Evolutionary conservation across 2,113 vertebrate genomes (phyloP).

Genomic region (Boleophthalmus pectinirostris): DNA sequence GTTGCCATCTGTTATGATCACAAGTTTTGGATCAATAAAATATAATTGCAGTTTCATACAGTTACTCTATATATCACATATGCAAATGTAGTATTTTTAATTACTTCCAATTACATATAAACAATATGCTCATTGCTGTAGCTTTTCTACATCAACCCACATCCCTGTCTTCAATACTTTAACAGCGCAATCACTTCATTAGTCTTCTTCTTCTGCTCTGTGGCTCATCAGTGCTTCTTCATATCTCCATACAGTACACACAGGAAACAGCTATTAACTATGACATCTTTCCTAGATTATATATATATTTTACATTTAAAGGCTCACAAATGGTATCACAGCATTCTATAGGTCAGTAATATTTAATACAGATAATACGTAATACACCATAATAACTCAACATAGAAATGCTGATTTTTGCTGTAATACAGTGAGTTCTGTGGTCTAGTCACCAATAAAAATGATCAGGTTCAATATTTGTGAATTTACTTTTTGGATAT

Average conservation of each 20-base stretch:
- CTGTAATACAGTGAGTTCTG: no score
- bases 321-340: no score
- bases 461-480: no score
- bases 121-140: constrained; percentile 37
- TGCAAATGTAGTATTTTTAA: constrained; percentile 19
- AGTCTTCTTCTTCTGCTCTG: constrained; percentile 59
- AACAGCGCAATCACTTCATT: constrained; percentile 71
- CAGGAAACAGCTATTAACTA: neutral
- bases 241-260: constrained; percentile 34
- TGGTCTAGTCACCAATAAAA: no score
- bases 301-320: no score
- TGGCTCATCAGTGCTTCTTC: constrained; percentile 69
- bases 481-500: no score
- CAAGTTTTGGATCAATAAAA: neutral
- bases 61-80: constrained; percentile 4
- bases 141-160: constrained; percentile 40
- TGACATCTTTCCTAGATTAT: no score
- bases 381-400: no score
- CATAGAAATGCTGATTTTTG: no score
- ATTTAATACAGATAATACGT: no score
- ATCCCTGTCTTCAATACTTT: constrained; percentile 33
- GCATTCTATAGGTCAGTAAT: no score
- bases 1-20: neutral
- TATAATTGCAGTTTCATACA: neutral
- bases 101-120: constrained; percentile 46